Conservation (phyloP, 2,888 invertebrate genomes). For the Thymelicus sylvestris region DNA sequence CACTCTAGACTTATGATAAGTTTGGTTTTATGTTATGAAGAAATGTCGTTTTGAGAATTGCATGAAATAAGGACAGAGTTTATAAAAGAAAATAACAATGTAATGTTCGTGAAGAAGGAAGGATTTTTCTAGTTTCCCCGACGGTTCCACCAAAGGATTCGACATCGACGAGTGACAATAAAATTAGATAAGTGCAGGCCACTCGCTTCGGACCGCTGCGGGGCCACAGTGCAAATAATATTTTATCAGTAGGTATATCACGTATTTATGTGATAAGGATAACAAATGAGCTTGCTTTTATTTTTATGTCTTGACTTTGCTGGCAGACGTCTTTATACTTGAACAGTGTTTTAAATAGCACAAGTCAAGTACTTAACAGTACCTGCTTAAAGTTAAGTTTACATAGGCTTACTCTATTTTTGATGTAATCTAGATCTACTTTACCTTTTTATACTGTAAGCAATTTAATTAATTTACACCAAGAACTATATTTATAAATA, state of each 20-base stretch:
- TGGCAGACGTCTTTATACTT: too few relatives aligned
- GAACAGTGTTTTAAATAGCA: too few relatives aligned
- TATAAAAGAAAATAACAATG: slow-evolving; percentile 66
- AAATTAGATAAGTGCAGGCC: slow-evolving; percentile 83
- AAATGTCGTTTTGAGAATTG: slow-evolving; percentile 76
- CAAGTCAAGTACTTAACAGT: too few relatives aligned
- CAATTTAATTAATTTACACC: too few relatives aligned
- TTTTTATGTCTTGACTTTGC: too few relatives aligned
- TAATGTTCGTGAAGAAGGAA: slow-evolving; percentile 66
- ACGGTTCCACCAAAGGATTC: slow-evolving; percentile 63
- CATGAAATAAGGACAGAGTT: slow-evolving; percentile 77
- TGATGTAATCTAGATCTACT: too few relatives aligned
- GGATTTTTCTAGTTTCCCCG: slow-evolving; percentile 71
- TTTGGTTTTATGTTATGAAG: slow-evolving; percentile 44
- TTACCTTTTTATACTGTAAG: too few relatives aligned
- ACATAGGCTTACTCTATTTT: too few relatives aligned
- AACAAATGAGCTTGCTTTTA: too few relatives aligned
- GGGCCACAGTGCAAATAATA: slow-evolving; percentile 2
- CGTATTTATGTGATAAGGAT: background rate
- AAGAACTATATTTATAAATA: too few relatives aligned
- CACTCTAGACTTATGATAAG: too few relatives aligned
- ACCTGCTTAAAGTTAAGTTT: too few relatives aligned
- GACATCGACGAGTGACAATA: slow-evolving; percentile 78
- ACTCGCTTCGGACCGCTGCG: slow-evolving; percentile 51
- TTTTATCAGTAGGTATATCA: background rate